Conservation (phyloP, 2,888 invertebrate species). For the Nomada hirtipes region DNA sequence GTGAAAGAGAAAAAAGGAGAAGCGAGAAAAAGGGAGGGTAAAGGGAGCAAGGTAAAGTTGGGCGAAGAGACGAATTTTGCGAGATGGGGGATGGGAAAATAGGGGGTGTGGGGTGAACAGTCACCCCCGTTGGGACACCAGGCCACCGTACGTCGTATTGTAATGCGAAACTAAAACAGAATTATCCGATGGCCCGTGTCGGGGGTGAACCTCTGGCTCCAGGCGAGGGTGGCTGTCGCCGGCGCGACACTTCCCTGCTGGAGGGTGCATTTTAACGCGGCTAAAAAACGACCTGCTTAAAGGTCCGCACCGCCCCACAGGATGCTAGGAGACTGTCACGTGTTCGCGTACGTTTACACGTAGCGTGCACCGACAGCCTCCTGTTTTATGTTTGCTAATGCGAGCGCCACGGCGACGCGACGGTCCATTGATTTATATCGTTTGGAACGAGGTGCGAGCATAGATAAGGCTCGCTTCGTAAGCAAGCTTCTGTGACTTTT, state of each 20-base stretch:
- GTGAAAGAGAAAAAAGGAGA: conserved; percentile 4
- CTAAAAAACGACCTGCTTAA: conserved; percentile 67
- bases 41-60: conserved; percentile 35
- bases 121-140: conserved; percentile 42
- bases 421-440: conserved; percentile 61
- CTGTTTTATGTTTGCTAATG: conserved; percentile 66
- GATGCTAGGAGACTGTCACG: conserved; percentile 13
- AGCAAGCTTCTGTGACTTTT: neutral
- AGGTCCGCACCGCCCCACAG: conserved; percentile 46
- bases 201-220: conserved; percentile 20
- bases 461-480: conserved; percentile 34
- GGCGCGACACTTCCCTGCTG: conserved; percentile 52
- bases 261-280: conserved; percentile 76
- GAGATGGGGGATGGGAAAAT: conserved; percentile 11
- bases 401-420: conserved; percentile 5
- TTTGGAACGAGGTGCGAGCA: conserved; percentile 27
- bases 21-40: neutral
- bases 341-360: neutral
- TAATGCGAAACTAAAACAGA: conserved; percentile 83
- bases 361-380: conserved; percentile 21
- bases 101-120: conserved; percentile 18
- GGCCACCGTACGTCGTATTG: conserved; percentile 76
- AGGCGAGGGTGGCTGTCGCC: conserved; percentile 65
- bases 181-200: conserved; percentile 78
- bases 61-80: conserved; percentile 57